Evolutionary conservation across 2,797 vertebrate genomes (phyloP).

Genomic region (Danio kyathit): DNA sequence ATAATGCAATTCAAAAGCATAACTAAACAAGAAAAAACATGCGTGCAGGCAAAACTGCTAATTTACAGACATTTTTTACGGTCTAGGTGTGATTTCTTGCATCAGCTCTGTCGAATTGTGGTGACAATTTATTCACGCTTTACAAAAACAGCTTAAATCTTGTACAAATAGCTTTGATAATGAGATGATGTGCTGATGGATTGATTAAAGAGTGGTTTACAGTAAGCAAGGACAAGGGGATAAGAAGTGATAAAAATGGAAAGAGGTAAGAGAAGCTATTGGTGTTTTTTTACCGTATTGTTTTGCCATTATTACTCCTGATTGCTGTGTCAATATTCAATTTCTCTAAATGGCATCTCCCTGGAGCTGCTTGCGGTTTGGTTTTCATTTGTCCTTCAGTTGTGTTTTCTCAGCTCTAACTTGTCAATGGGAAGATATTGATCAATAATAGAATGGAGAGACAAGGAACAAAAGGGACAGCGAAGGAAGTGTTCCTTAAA

Average conservation of each 20-base stretch:
- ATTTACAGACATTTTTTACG: too few relatives aligned
- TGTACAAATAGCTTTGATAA: neutral
- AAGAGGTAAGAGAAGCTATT: constrained; percentile 1
- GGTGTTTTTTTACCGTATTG: constrained; percentile 33
- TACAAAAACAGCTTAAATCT: neutral
- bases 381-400: constrained; percentile 51
- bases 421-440: constrained; percentile 73
- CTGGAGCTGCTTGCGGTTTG: constrained; percentile 30
- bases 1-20: too few relatives aligned
- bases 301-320: constrained; percentile 50
- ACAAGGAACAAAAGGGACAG: constrained; percentile 55
- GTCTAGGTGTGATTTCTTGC: neutral
- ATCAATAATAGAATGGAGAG: constrained; percentile 67
- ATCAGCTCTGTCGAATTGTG: neutral
- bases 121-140: neutral
- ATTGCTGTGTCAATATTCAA: constrained; percentile 63
- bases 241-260: neutral
- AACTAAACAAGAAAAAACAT: too few relatives aligned
- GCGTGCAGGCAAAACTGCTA: too few relatives aligned
- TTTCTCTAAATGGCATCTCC: constrained; percentile 55
- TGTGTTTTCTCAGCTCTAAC: constrained; percentile 43
- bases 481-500: constrained; percentile 17
- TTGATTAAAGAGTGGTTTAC: neutral
- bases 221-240: neutral
- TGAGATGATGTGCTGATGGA: neutral